phyloP scores from a whole-genome alignment of 2,113 vertebrate species.

The Ramphastos sulfuratus region DNA sequence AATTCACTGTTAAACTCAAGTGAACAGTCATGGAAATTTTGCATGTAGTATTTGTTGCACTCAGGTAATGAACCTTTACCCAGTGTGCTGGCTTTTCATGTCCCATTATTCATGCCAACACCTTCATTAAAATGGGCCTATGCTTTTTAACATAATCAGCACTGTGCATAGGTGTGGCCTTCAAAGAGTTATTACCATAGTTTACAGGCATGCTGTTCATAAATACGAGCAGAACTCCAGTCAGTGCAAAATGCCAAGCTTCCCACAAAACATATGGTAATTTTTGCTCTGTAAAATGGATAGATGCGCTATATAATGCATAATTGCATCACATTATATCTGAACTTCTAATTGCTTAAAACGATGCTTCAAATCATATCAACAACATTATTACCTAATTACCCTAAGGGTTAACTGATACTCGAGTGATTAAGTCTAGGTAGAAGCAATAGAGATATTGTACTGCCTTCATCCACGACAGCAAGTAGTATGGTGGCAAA shows the following conservation, averaged over 20 bases:
- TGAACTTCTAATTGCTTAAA: slow-evolving; percentile 68
- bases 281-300: slow-evolving; percentile 22
- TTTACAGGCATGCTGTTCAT: slow-evolving; percentile 15
- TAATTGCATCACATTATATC: slow-evolving; percentile 45
- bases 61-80: slow-evolving; percentile 57
- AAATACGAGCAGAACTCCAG: slow-evolving; percentile 23
- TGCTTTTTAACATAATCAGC: slow-evolving; percentile 26
- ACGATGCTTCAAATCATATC: slow-evolving; percentile 48
- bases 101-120: slow-evolving; percentile 50
- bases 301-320: slow-evolving; percentile 52
- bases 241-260: neutral
- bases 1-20: slow-evolving; percentile 19
- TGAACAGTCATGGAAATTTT: neutral
- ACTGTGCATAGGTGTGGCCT: slow-evolving; percentile 33
- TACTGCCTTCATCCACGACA: neutral
- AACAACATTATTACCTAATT: slow-evolving; percentile 58
- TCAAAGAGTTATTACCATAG: slow-evolving; percentile 28
- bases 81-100: slow-evolving; percentile 28
- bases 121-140: slow-evolving; percentile 22
- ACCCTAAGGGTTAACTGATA: slow-evolving; percentile 64
- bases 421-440: slow-evolving; percentile 16
- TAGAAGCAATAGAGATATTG: neutral
- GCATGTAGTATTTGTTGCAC: slow-evolving; percentile 30
- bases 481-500: neutral
- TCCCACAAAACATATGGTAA: slow-evolving; percentile 19